phyloP scores from a whole-genome alignment of 2,797 vertebrate genomes.

The Falco rusticolus region DNA sequence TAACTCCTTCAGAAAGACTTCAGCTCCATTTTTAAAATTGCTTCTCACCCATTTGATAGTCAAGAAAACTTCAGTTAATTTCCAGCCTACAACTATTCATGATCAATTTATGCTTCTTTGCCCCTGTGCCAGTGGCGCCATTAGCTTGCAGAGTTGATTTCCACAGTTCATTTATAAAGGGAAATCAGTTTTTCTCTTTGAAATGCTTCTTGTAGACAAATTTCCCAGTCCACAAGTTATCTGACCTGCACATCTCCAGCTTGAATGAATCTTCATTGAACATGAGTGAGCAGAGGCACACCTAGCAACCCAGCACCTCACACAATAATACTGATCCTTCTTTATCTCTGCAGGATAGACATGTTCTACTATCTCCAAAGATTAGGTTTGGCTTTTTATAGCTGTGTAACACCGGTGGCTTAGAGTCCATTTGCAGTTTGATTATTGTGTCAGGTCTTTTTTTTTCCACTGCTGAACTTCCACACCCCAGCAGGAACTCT shows the following conservation, averaged over 20 bases:
- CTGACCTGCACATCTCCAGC: not conserved
- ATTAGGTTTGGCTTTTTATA: not conserved
- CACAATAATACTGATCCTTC: not conserved
- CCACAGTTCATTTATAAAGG: not conserved
- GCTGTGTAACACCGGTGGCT: not conserved
- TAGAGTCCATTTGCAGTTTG: not conserved
- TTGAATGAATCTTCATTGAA: not conserved
- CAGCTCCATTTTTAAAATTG: not conserved
- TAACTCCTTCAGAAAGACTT: not conserved
- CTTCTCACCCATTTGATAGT: not conserved
- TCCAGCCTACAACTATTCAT: not conserved
- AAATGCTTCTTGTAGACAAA: conserved; percentile 7
- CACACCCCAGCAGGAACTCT: not conserved
- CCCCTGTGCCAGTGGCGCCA: not conserved
- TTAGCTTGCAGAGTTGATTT: not conserved
- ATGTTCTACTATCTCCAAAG: not conserved
- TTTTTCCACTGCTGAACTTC: not conserved
- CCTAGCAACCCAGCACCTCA: not conserved
- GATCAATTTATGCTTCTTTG: not conserved
- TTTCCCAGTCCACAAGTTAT: not conserved
- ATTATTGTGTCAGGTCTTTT: not conserved
- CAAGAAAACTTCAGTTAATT: conserved; percentile 15
- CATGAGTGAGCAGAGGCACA: not conserved
- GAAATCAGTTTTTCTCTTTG: not conserved
- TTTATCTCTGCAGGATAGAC: conserved; percentile 1